These are phyloP conservation scores for Mola mola DNA, from an alignment of 2,113 vertebrate species.

Conservation along the genomic window DNA sequence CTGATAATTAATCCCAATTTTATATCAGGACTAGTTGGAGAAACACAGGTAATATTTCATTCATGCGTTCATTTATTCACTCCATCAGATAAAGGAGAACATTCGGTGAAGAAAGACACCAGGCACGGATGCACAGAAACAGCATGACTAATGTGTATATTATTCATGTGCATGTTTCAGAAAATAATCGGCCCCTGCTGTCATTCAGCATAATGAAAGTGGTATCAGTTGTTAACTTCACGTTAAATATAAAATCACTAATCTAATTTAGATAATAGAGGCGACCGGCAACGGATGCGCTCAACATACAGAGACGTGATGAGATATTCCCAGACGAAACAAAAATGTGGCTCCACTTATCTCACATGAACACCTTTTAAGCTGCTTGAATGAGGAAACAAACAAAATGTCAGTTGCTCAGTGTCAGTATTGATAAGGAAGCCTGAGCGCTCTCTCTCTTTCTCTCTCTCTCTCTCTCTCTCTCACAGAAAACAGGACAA, in stretches of 20 bases:
- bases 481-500: conserved; percentile 20
- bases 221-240: conserved; percentile 38
- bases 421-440: conserved; percentile 53
- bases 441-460: conserved; percentile 44
- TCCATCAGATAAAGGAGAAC: too few relatives aligned
- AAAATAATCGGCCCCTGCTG: conserved; percentile 8
- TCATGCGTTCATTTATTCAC: too few relatives aligned
- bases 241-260: conserved; percentile 30
- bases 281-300: conserved; percentile 28
- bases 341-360: conserved; percentile 58
- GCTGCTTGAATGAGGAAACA: conserved; percentile 49
- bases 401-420: conserved; percentile 49
- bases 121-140: conserved; percentile 4
- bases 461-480: too few relatives aligned
- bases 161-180: neutral
- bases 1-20: too few relatives aligned
- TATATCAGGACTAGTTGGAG: too few relatives aligned
- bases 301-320: conserved; percentile 34
- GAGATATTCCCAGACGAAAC: conserved; percentile 37
- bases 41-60: too few relatives aligned
- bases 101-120: too few relatives aligned
- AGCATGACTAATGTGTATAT: neutral
- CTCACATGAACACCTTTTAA: conserved; percentile 65
- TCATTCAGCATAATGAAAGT: conserved; percentile 36
- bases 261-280: conserved; percentile 56